Evolutionary conservation across 2,113 vertebrate species (phyloP).

Genomic region (Trogon surrucura): DNA sequence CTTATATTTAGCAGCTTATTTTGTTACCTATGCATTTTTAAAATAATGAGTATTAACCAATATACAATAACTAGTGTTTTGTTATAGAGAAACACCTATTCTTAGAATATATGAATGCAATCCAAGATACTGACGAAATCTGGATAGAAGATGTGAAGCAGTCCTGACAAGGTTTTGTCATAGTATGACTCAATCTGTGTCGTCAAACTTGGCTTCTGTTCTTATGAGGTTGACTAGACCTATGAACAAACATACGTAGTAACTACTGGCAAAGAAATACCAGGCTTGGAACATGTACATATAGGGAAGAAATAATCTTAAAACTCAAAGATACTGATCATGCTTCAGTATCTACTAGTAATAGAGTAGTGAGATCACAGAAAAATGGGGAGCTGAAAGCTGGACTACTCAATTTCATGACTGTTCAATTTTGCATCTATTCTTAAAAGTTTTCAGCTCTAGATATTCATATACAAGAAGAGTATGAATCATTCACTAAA

Average conservation of each 20-base stretch:
- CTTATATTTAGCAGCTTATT: neutral
- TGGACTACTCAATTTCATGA: neutral
- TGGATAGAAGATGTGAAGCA: neutral
- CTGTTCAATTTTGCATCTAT: neutral
- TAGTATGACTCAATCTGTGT: neutral
- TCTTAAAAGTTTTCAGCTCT: neutral
- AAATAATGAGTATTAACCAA: neutral
- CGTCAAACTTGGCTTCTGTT: neutral
- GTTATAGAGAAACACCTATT: neutral
- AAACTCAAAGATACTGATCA: neutral
- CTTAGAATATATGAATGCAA: neutral
- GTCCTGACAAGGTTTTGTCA: neutral
- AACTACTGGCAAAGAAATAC: neutral
- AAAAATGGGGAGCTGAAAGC: neutral
- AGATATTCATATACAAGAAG: neutral
- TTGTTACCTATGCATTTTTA: neutral
- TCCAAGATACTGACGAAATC: neutral
- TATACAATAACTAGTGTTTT: neutral
- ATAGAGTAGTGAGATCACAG: neutral
- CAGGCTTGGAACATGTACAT: neutral
- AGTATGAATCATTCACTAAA: neutral
- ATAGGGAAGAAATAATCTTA: neutral
- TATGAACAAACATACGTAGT: neutral
- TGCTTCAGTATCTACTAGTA: neutral
- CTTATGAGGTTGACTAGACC: neutral